Base-by-base conservation (phyloP, 2,888 invertebrate species). In the Macaria liturata region DNA sequence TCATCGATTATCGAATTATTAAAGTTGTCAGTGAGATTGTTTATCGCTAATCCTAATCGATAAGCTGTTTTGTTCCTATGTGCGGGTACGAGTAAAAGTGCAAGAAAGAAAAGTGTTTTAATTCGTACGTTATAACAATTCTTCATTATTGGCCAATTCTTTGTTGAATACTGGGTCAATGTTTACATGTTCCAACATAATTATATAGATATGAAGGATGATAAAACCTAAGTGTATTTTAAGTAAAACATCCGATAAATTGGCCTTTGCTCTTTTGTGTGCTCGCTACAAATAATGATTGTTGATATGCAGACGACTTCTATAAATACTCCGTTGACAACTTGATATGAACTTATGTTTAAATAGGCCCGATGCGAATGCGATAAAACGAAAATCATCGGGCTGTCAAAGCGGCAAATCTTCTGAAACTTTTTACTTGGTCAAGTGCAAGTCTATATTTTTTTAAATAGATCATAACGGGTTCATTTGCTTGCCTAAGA, bases 1-100 rank as follows among this genome's bases (percentile, higher is more conserved):
- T 42, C 32, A 49, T 45, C 32, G 34, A 20, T 50, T 45, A 45
- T 46, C 45, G 30, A 37, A 30, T 48, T 54, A 9, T n/a, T 47
- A 49, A 46, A 57, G 44, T 52, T 54, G 51, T 56, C 49, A 49
- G 59, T 61, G 55, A 63, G 57, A 54, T 42, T 51, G 5, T 48
- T 49, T 51, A 55, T 59, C 55, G 54, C 45, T 52, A 58, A 42
- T 61, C 44, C 8, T 43, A 47, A 37, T 49, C 43, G 57, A 56
- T 59, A 56, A 59, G 49, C 32, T 50, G 57, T 46, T 61, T 49
- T n/a, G 55, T 44, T 59, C 49, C 9, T 40, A 49, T 45, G 34
- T 44, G n/a, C 9, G 0, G 3, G 44, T 31, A n/a, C 43, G 4
- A n/a, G n/a, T 9, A 32, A 49, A 42, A 32, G 46, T 46, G 46